These are phyloP conservation scores for Oreohelix idahoensis DNA, from an alignment of 1,140 invertebrate species.

Conservation along the genomic window DNA sequence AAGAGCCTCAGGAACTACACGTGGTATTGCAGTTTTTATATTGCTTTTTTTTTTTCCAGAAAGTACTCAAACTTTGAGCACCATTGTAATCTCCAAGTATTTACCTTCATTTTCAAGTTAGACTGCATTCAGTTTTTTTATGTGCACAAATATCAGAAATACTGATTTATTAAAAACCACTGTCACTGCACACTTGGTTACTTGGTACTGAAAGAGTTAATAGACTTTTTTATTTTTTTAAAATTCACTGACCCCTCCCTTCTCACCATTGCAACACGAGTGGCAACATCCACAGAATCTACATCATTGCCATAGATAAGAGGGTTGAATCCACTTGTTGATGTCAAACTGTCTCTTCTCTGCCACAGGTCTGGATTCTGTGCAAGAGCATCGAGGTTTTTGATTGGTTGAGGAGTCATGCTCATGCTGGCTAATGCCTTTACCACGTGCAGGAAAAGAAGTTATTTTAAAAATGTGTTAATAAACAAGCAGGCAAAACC, in stretches of 20 bases:
- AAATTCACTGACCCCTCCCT: not conserved
- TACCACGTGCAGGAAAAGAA: constrained; percentile 5
- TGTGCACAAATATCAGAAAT: too few species aligned
- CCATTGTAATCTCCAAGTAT: too few species aligned
- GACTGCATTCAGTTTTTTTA: too few species aligned
- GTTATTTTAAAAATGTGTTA: not conserved
- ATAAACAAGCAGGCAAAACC: constrained; percentile 17
- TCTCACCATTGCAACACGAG: constrained; percentile 95
- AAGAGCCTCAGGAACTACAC: too few species aligned
- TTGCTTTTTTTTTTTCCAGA: too few species aligned
- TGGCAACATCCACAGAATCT: constrained; percentile 98
- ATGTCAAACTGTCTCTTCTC: constrained; percentile 75
- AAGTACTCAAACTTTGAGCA: too few species aligned
- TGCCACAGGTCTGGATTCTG: constrained; percentile 71
- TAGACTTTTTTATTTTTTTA: not conserved
- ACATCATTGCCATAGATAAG: constrained; percentile 97
- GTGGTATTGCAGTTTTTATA: too few species aligned
- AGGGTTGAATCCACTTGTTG: constrained; percentile 80
- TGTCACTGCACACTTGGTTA: too few species aligned
- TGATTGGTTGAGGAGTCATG: constrained; percentile 75
- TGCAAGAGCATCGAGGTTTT: constrained; percentile 74
- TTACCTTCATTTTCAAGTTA: too few species aligned
- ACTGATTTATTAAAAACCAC: too few species aligned
- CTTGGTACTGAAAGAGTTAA: not conserved
- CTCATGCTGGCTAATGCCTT: constrained; percentile 76